Percentiles rank a stretch among this genome's conserved stretches.
Evolutionary conservation across 2,888 invertebrate species (phyloP).

Genomic region (Eupithecia tripunctaria): DNA sequence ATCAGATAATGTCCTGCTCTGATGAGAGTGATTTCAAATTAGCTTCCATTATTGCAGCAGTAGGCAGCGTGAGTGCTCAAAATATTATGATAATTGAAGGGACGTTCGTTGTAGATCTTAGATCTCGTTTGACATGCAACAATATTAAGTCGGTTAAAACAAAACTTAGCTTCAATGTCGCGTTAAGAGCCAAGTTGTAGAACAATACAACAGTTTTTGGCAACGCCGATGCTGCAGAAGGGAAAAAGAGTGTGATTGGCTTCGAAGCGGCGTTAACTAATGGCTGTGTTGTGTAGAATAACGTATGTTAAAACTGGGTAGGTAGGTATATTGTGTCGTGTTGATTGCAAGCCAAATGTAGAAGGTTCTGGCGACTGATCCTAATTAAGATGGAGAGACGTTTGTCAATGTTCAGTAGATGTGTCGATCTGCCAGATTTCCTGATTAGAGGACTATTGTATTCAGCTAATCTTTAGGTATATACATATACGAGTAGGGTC

Average conservation of each 20-base stretch:
- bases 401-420: neutral
- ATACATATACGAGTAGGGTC: too few species aligned
- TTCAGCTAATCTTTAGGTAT: neutral
- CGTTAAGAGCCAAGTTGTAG: slow-evolving; percentile 6
- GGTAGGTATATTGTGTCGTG: neutral
- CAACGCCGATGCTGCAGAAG: slow-evolving; percentile 7
- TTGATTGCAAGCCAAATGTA: slow-evolving; percentile 39
- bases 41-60: neutral
- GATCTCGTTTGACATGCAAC: slow-evolving; percentile 4
- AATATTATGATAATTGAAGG: neutral
- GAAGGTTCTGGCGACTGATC: slow-evolving; percentile 28
- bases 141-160: neutral
- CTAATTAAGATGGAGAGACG: neutral
- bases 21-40: neutral
- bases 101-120: neutral
- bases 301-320: neutral
- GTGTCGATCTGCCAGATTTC: neutral
- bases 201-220: slow-evolving; percentile 1
- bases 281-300: slow-evolving; percentile 6
- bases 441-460: neutral
- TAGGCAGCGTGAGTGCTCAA: neutral
- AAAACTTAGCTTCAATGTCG: neutral
- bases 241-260: slow-evolving; percentile 14
- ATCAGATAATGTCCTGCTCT: neutral
- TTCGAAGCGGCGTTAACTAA: slow-evolving; percentile 10